Evolutionary conservation across 2,113 vertebrate species (phyloP), one percentile per base, ranked within the genome.

Genomic region (Odobenus rosmarus): DNA sequence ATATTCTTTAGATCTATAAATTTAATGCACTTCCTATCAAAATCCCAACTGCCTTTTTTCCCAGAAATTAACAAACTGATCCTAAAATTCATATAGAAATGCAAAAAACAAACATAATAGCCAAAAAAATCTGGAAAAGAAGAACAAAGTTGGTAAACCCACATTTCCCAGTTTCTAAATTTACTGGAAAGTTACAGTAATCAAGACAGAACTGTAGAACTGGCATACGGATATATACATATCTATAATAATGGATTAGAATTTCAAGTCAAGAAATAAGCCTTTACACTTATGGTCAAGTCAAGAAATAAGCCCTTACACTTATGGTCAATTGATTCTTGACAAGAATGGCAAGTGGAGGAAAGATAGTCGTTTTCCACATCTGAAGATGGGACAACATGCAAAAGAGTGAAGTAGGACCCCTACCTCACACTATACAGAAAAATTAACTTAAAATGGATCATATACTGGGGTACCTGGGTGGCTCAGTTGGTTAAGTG

Each of bases 371-470:
- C 36, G 49, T 61, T 71, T 69, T 64, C 42, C 57, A 89, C 18
- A 61, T 59, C 81, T n/a, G 59, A 19, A 85, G 26, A 53, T 67
- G 49, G 42, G 46, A 51, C 7, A 55, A 79, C 23, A 80, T 46
- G 72, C 42, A 93, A 92, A 92, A 92, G 62, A 39, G 81, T 57
- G 28, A 92, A 74, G 36, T 12, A 72, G 39, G 64, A 57, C 18
- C 31, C 42, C 59, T 61, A 69, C 21, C 36, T 71, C 84, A 85
- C 23, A 67, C 14, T 51, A 67, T 14, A 67, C 4, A 80, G 31
- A 85, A 74, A 97, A 93, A 89, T 49, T 79, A 87, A 57, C 36
- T 76, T 87, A 53, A 95, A 83, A 88, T 88, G 82, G 33, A 91
- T 72, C 55, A 67, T 9, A 84, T 13, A 33, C 24, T 62, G 61